phyloP scores from a whole-genome alignment of 2,888 invertebrate genomes.

The Masnerella sp. region DNA sequence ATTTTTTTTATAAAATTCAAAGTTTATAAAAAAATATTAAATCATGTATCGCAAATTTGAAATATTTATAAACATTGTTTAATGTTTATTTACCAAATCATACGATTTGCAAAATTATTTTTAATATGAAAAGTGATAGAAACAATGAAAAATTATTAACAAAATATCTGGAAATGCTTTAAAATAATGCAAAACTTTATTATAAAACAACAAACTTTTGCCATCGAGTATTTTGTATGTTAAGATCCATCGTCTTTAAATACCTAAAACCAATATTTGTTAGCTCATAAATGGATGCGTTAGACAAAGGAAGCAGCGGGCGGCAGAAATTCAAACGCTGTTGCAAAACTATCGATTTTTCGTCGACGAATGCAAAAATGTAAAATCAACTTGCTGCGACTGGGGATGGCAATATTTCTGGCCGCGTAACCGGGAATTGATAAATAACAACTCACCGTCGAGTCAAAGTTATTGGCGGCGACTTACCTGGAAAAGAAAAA shows the following conservation, averaged over 20 bases:
- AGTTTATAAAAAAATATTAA: too few species aligned
- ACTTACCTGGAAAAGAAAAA: slow-evolving; percentile 43
- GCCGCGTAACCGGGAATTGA: slow-evolving; percentile 7
- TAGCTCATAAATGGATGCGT: slow-evolving; percentile 2
- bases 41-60: too few species aligned
- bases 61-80: too few species aligned
- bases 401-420: slow-evolving; percentile 1
- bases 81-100: too few species aligned
- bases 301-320: not conserved
- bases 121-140: too few species aligned
- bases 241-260: not conserved
- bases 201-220: too few species aligned
- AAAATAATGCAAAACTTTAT: too few species aligned
- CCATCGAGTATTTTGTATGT: not conserved
- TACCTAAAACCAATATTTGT: slow-evolving; percentile 12
- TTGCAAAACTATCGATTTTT: slow-evolving; percentile 18
- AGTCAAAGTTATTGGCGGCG: not conserved
- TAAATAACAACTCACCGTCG: slow-evolving; percentile 24
- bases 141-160: too few species aligned
- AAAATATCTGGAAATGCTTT: too few species aligned
- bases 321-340: slow-evolving; percentile 4
- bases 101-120: too few species aligned
- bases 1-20: too few species aligned
- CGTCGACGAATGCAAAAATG: not conserved
- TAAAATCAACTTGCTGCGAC: not conserved